Evolutionary conservation across 2,797 vertebrate genomes (phyloP).

Genomic region (Diplodus puntazzo): DNA sequence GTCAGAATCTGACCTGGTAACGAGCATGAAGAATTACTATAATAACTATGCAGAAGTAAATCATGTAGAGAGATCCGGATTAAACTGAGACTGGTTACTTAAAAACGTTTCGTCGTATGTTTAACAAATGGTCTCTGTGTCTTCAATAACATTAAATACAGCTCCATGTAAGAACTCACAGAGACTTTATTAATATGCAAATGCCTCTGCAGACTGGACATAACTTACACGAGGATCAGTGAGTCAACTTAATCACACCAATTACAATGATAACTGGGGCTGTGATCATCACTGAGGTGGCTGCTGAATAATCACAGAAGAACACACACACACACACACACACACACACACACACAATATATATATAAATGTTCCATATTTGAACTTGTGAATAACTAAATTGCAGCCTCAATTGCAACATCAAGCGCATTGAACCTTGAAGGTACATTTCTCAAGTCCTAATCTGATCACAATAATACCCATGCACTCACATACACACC

Average conservation of each 20-base stretch:
- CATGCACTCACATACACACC: too few species aligned
- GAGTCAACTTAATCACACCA: background rate
- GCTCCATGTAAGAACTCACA: background rate
- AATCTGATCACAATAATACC: background rate
- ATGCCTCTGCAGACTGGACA: background rate
- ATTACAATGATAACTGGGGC: background rate
- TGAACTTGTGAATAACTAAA: background rate
- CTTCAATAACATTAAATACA: background rate
- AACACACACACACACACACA: too few species aligned
- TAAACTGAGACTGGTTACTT: too few species aligned
- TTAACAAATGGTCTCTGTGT: background rate
- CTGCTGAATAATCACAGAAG: too few species aligned
- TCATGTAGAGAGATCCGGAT: too few species aligned
- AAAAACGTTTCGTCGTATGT: too few species aligned
- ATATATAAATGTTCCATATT: background rate
- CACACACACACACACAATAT: too few species aligned
- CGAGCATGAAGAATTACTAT: too few species aligned
- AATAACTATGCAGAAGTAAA: too few species aligned
- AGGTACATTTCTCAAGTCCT: conserved; percentile 1
- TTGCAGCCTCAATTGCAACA: background rate
- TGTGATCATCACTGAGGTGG: background rate
- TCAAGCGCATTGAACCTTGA: background rate
- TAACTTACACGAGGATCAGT: background rate
- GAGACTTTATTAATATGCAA: background rate
- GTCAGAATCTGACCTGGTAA: too few species aligned